Percentiles rank a stretch among this genome's conserved stretches.
These are phyloP conservation scores for Ctenicera cuprea DNA, from an alignment of 2,888 invertebrate species.

Conservation along the genomic window DNA sequence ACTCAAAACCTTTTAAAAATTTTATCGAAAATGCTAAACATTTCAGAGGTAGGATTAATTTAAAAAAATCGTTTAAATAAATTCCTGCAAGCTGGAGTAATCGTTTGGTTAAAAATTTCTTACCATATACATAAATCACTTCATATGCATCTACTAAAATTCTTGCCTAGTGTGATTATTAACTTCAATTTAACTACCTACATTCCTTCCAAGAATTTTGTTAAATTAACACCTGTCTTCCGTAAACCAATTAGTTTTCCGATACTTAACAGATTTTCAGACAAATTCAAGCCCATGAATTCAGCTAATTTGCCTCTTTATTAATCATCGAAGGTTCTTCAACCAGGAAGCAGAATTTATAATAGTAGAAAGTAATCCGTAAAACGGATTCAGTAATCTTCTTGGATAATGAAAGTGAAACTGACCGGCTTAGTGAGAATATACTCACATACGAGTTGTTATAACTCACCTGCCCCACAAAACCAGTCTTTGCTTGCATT, in stretches of 20 bases:
- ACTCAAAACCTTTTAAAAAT: too few relatives aligned
- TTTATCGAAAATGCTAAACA: too few relatives aligned
- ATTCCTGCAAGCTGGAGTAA: background rate
- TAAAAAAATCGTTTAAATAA: background rate
- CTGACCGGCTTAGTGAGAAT: conserved; percentile 29
- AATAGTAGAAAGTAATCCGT: conserved; percentile 51
- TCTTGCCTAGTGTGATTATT: background rate
- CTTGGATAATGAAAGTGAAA: conserved; percentile 51
- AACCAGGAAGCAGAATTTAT: conserved; percentile 56
- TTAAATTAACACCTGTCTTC: background rate
- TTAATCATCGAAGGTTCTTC: conserved; percentile 52
- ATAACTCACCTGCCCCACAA: conserved; percentile 29
- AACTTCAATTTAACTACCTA: background rate
- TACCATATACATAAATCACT: too few relatives aligned
- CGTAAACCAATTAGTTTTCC: background rate
- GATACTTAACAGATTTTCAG: too few relatives aligned
- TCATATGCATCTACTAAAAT: too few relatives aligned
- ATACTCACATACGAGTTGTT: conserved; percentile 24
- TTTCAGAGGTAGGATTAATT: too few relatives aligned
- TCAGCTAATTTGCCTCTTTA: background rate
- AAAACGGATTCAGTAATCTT: conserved; percentile 35
- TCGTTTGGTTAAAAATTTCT: background rate
- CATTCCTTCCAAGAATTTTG: background rate
- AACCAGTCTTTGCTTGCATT: conserved; percentile 30
- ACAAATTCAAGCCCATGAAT: background rate